A percentile compares a stretch with the other conserved stretches of the same genome.
Conservation (phyloP, 2,888 invertebrate species). For the Neria commutata region DNA sequence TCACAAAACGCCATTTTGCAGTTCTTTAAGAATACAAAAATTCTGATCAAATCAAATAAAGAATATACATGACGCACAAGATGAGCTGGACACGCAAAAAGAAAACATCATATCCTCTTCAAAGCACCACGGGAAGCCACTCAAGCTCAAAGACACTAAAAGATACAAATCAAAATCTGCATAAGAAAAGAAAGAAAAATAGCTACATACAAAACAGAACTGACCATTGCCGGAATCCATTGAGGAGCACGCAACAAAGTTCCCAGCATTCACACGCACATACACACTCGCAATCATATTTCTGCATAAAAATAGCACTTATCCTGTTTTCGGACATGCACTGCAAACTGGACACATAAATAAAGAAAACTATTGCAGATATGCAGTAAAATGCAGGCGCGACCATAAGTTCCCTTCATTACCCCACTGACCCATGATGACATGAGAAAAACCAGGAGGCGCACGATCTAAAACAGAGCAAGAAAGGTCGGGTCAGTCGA, state of each 20-base stretch:
- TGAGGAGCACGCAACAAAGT: conserved; percentile 2
- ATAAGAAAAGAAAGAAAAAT: not conserved
- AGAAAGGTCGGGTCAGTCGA: conserved; percentile 6
- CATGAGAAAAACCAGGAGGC: too few species aligned
- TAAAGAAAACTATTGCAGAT: conserved; percentile 6
- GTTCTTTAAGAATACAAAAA: not conserved
- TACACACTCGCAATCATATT: not conserved
- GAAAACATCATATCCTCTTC: conserved; percentile 5
- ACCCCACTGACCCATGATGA: not conserved
- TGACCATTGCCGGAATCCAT: not conserved
- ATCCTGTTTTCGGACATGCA: conserved; percentile 38
- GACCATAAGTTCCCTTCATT: not conserved
- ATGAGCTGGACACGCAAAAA: not conserved
- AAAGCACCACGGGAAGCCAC: not conserved
- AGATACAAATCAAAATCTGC: not conserved
- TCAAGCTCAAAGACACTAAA: conserved; percentile 1
- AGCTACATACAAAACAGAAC: not conserved
- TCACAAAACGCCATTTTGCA: not conserved
- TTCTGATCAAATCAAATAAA: not conserved
- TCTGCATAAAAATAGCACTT: conserved; percentile 18
- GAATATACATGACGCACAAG: not conserved
- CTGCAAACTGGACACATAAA: conserved; percentile 38
- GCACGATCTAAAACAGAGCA: conserved; percentile 11
- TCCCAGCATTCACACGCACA: not conserved
- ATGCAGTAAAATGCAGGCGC: conserved; percentile 36